Evolutionary conservation across 1,140 invertebrate genomes (phyloP).

Genomic region (Drosophila subobscura): DNA sequence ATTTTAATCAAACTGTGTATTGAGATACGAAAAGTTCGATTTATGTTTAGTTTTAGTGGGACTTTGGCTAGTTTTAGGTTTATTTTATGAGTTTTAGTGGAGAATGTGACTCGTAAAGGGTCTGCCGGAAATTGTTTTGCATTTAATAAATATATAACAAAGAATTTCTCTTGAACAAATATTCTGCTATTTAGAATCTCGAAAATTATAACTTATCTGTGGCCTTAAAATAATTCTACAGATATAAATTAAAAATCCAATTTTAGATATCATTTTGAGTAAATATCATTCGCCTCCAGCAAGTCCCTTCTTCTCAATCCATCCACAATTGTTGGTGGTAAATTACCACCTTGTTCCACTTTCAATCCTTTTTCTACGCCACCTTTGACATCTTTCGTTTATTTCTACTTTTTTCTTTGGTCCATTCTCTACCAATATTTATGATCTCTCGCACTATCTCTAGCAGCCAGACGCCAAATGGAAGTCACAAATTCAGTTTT

Average conservation of each 20-base stretch:
- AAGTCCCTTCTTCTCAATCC: neutral
- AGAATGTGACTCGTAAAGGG: too few species aligned
- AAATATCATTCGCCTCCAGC: too few species aligned
- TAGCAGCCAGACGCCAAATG: conserved; percentile 32
- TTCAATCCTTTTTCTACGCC: neutral
- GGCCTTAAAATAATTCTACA: too few species aligned
- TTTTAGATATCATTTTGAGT: too few species aligned
- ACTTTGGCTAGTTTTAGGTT: too few species aligned
- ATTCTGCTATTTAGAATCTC: too few species aligned
- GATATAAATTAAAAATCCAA: too few species aligned
- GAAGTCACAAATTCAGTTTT: conserved; percentile 48
- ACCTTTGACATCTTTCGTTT: conserved; percentile 24
- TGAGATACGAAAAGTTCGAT: conserved; percentile 13
- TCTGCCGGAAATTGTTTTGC: too few species aligned
- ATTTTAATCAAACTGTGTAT: conserved; percentile 35
- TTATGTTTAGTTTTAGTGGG: conserved; percentile 19
- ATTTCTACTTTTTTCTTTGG: conserved; percentile 33
- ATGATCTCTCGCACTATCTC: conserved; percentile 38
- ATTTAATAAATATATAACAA: too few species aligned
- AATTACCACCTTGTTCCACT: neutral
- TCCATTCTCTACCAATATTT: conserved; percentile 30
- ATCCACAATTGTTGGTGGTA: neutral
- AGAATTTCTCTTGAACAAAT: too few species aligned
- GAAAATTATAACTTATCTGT: too few species aligned
- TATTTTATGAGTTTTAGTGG: too few species aligned